These are phyloP conservation scores for Acanthurus lineatus DNA, from an alignment of 2,797 vertebrate genomes.

Conservation along the genomic window DNA sequence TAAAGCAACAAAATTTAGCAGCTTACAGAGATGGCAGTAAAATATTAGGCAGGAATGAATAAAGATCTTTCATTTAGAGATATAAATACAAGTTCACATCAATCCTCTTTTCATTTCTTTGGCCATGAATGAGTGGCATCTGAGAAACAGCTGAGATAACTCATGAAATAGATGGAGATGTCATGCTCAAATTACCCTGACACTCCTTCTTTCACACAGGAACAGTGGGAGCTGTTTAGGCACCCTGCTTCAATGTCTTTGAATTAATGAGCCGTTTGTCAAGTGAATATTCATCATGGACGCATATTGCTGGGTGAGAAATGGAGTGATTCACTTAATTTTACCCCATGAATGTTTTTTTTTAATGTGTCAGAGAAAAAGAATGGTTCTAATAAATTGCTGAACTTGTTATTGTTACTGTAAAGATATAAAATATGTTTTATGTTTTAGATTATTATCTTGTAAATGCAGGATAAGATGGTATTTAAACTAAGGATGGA, in stretches of 20 bases:
- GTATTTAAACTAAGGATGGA: background rate
- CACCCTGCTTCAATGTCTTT: slow-evolving; percentile 41
- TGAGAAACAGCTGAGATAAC: slow-evolving; percentile 40
- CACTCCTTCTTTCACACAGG: slow-evolving; percentile 15
- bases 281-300: slow-evolving; percentile 32
- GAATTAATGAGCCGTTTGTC: slow-evolving; percentile 52
- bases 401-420: background rate
- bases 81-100: slow-evolving; percentile 29
- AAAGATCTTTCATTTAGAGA: slow-evolving; percentile 28
- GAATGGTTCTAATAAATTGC: background rate
- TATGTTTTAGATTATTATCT: too few species aligned
- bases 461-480: background rate
- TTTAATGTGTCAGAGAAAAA: background rate
- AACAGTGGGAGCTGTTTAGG: slow-evolving; percentile 49
- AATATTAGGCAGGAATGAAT: slow-evolving; percentile 34
- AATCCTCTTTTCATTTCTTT: slow-evolving; percentile 8
- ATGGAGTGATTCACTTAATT: slow-evolving; percentile 22
- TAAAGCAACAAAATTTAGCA: slow-evolving; percentile 15
- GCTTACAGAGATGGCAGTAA: slow-evolving; percentile 7
- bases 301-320: slow-evolving; percentile 8
- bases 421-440: background rate
- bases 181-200: slow-evolving; percentile 57
- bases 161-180: slow-evolving; percentile 63
- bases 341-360: slow-evolving; percentile 1
- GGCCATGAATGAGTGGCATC: slow-evolving; percentile 38